These are phyloP conservation scores for Callipepla squamata DNA, from an alignment of 2,113 vertebrate species.

Conservation along the genomic window DNA sequence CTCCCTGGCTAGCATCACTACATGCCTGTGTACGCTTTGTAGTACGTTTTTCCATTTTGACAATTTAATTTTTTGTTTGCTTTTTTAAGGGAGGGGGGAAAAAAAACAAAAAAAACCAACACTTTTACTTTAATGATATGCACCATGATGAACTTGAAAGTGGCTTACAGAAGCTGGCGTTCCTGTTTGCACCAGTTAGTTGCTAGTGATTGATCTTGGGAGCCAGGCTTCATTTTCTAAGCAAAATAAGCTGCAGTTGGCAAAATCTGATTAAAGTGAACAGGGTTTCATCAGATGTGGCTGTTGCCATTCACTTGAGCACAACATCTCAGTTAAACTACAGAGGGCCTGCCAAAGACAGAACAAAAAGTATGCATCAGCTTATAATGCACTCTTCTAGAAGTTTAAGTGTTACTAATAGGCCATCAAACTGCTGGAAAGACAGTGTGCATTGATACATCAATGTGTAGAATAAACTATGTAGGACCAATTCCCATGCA, in stretches of 20 bases:
- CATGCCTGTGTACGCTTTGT: not conserved
- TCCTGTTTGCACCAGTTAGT: constrained; percentile 27
- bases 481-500: not conserved
- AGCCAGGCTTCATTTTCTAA: constrained; percentile 36
- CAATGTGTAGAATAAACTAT: not conserved
- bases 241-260: constrained; percentile 17
- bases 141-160: constrained; percentile 28
- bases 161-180: constrained; percentile 17
- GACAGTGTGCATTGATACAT: accelerated
- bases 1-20: not conserved
- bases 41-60: not conserved
- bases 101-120: not conserved
- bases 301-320: constrained; percentile 6
- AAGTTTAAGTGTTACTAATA: not conserved
- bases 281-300: constrained; percentile 1
- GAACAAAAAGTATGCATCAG: not conserved
- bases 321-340: not conserved
- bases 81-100: not conserved
- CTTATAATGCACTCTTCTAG: not conserved
- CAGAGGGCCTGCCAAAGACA: not conserved
- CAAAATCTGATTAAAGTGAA: constrained; percentile 51
- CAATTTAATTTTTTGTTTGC: constrained; percentile 26
- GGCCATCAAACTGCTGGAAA: not conserved
- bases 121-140: constrained; percentile 10
- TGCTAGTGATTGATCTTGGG: not conserved